Conservation (phyloP, 2,888 invertebrate species). For the Hypolimnas misippus region DNA sequence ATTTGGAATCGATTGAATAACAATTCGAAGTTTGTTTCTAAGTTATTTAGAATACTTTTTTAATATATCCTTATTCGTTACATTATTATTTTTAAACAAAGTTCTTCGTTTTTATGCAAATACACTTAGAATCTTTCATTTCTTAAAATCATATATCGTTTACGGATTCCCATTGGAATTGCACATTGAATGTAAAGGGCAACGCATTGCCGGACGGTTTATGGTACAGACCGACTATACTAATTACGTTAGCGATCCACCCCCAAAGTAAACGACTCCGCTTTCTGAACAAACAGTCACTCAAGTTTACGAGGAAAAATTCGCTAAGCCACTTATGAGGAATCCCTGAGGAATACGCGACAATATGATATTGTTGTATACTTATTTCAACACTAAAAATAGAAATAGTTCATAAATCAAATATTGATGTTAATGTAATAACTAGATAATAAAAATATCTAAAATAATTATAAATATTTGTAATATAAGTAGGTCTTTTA, state of each 20-base stretch:
- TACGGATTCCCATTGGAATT: slow-evolving; percentile 9
- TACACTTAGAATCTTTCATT: neutral
- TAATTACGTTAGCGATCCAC: slow-evolving; percentile 77
- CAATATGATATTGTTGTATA: slow-evolving; percentile 31
- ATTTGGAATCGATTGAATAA: too few species aligned
- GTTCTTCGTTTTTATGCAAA: neutral
- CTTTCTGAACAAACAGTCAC: slow-evolving; percentile 78
- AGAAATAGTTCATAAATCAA: neutral
- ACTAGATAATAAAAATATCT: too few species aligned
- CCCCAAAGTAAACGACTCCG: slow-evolving; percentile 76
- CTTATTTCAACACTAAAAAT: neutral
- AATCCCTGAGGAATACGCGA: slow-evolving; percentile 67
- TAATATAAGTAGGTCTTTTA: too few species aligned
- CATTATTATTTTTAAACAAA: too few species aligned
- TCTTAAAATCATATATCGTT: neutral
- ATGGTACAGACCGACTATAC: slow-evolving; percentile 60
- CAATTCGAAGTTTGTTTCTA: too few species aligned
- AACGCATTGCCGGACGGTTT: slow-evolving; percentile 46
- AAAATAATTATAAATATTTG: too few species aligned
- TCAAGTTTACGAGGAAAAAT: slow-evolving; percentile 78
- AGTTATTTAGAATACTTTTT: too few species aligned
- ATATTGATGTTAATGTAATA: neutral
- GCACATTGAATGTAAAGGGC: slow-evolving; percentile 39
- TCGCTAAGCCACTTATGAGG: slow-evolving; percentile 77
- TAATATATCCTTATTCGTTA: too few species aligned